These are phyloP conservation scores for Tolmerus cingulatus DNA, from an alignment of 2,888 invertebrate genomes.

Conservation along the genomic window DNA sequence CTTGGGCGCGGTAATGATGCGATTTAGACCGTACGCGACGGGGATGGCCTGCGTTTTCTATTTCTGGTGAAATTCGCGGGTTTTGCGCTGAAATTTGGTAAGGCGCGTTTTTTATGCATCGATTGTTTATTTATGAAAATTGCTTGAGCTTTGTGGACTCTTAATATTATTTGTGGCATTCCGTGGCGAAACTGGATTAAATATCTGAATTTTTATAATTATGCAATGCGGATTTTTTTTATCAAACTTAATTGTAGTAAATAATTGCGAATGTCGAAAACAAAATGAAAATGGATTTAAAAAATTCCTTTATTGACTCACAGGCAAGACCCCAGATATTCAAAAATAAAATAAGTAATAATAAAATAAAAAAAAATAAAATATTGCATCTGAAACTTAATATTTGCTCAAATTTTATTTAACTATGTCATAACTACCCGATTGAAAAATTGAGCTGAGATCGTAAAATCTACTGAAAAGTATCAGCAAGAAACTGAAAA, in stretches of 20 bases:
- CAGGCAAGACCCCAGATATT: too few species aligned
- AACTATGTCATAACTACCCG: too few species aligned
- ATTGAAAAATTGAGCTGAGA: too few species aligned
- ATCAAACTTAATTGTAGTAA: background rate
- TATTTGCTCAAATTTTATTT: too few species aligned
- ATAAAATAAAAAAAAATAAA: too few species aligned
- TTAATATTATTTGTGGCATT: background rate
- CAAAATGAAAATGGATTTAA: too few species aligned
- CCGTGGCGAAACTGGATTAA: background rate
- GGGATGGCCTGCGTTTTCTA: constrained; percentile 9
- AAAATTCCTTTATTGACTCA: too few species aligned
- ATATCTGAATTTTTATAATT: background rate
- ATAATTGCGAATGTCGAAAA: too few species aligned
- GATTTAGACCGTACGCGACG: constrained; percentile 1
- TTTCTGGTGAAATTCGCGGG: constrained; percentile 19
- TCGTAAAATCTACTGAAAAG: too few species aligned
- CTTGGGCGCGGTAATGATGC: constrained; percentile 13
- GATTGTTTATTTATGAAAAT: background rate
- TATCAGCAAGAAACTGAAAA: too few species aligned
- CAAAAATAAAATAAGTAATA: too few species aligned
- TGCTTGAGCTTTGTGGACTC: background rate
- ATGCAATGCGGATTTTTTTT: background rate
- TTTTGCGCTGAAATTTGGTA: background rate
- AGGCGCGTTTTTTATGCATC: background rate
- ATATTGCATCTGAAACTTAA: too few species aligned